Evolutionary conservation across 1,140 invertebrate species (phyloP), one percentile per base, ranked within the genome.

Genomic region (Drosophila grimshawi): DNA sequence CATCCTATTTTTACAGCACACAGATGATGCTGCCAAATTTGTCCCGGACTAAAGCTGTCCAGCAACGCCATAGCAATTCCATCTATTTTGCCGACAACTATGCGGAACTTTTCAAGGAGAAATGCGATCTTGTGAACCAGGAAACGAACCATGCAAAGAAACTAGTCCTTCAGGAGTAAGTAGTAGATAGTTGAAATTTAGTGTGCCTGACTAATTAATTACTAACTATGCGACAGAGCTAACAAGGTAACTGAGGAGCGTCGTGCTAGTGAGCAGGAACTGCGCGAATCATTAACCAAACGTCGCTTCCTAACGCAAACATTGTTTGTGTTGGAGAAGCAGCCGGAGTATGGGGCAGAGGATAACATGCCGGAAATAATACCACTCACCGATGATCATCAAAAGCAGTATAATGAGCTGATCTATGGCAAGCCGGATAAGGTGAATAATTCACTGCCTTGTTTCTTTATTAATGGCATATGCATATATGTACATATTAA

Each of bases 71-170:
- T 2, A 61, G 35, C 5, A 52, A 19, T 8, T 71, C 62, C 3
- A n/a, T 61, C 2, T 86, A 60, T 37, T 73, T 80, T 1, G 37
- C 62, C 1, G 62, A 83, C 3, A 56, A 46, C 30, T 86, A 33
- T 19, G 19, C 30, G 5, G 11, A 59, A 0, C 3, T 55, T 0
- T 80, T 69, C 3, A 69, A 8, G 3, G n/a, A 74, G 5, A 61
- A 46, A 5, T 29, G 30, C 3, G 37, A 11, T 0, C 68, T 65
- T 0, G 4, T 29, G 5, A 65, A 48, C 0, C 3, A 52, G 53
- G 65, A 80, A 29, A 2, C 41, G 1, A 56, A 48, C 0, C 55
- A 63, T 27, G 30, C 10, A 0, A 67, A 62, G 7, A 19, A 41
- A 8, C 1, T 66, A 3, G 72, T 78, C 2, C 0, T 11, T 0